Base-by-base conservation (phyloP, 2,797 vertebrate species). In the Ctenopoma kingsleyae region DNA sequence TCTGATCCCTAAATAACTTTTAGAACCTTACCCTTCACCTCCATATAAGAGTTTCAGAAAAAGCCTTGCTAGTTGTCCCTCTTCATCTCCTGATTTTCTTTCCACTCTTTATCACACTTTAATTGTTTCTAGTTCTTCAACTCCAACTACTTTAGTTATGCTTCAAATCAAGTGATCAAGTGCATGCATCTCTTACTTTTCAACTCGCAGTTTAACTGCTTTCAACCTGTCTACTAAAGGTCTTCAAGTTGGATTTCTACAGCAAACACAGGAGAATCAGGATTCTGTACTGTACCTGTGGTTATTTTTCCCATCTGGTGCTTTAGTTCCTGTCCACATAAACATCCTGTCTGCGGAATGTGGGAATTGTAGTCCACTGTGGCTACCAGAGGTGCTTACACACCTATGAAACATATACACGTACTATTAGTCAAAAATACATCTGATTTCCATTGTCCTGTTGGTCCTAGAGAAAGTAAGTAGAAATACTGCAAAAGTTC, bases 271-370 rank as follows among this genome's bases (percentile, higher is more conserved):
- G 25, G 7, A 3, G 1, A 38, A 23, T 19, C 3, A 8, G 9
- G 8, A 27, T 40, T 55, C 12, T 23, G 3, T 96, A 98, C 97
- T 27, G 3, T 96, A 98, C 97, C 96, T 97, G 94, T 90, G 95
- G 68, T 97, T 96, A 85, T 93, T 91, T 22, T 94, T 94, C 93
- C 87, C 94, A 87, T 91, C 95, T 85, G 91, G 84, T 88, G 89
- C 91, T 93, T 92, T 97, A 84, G 94, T 92, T 92, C 96, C 97
- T 88, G 96, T 95, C 96, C 96, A 98, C 88, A 98, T 95, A 93
- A 98, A 98, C 97, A 98, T 99, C 87, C 93, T 97, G 87, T 93
- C 94, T 74, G 93, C 82, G 82, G 86, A 88, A 70, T 81, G 19
- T 46, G 59, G 61, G 35, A 66, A 20, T 6, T 49, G 75, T 20